Base-by-base conservation (phyloP, 2,888 invertebrate species). In the Caenorhabditis imperialis region DNA sequence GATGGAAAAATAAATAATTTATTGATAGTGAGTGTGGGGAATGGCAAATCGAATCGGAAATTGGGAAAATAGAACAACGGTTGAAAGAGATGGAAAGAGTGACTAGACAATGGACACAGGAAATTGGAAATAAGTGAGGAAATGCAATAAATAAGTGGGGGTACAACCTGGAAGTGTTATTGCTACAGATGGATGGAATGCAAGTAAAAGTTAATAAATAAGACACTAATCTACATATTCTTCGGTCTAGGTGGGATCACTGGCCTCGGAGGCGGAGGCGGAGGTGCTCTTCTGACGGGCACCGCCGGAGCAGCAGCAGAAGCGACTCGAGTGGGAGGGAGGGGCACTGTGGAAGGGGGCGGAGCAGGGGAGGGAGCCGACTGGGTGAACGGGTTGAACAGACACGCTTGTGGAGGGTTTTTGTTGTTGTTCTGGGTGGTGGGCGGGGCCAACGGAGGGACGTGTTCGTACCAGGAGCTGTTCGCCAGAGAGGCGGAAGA, bases 211-310 rank as follows among this genome's bases (percentile, higher is more conserved):
- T 58, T 45, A 20, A n/a, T n/a, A 27, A 33, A 27, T 47, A 33
- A 38, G 10, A 42, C 27, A 25, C 33, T 50, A 48, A 40, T 44
- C 71, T 71, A 71, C 50, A 71, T 63, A 30, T 63, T 73, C 42
- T 63, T 69, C 37, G 77, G 75, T 42, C 79, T 69, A 7, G 78
- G 78, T 35, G 81, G 81, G 58, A 74, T 78, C 7, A 74, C 58
- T 10, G 80, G 81, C 33, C 73, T 42, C 6, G 54, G 58, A 25
- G 75, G 77, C 12, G 81, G 81, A 18, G 75, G 71, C 14, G 81
- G 79, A 8, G 81, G 81, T 6, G 81, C 77, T 37, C 69, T 69
- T 54, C 81, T 42, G 12, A 50, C n/a, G 1, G 77, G 78, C 38
- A 75, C 47, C 0, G 63, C 30, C 10, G 77, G 72, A 4, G 67